Conservation (phyloP, 2,888 invertebrate genomes). For the Ornithoptera priamus region DNA sequence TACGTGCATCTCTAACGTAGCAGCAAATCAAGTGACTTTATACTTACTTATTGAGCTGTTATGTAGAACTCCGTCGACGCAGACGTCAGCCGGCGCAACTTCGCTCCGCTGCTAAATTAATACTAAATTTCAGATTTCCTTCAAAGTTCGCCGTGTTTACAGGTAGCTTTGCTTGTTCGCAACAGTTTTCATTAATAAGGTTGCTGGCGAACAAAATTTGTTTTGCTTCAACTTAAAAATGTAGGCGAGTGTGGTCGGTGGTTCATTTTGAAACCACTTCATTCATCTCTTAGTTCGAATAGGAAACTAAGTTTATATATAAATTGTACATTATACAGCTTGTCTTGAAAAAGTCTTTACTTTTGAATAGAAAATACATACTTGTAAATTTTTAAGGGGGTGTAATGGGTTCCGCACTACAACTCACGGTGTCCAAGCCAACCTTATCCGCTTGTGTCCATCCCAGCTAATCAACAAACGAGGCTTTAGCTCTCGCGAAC, state of each 20-base stretch:
- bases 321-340: background rate
- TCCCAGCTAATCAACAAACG: too few species aligned
- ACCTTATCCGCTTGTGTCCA: too few species aligned
- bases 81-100: slow-evolving; percentile 28
- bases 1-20: slow-evolving; percentile 29
- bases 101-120: slow-evolving; percentile 27
- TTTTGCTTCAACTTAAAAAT: slow-evolving; percentile 16
- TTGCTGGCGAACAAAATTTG: slow-evolving; percentile 14
- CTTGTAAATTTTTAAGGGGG: too few species aligned
- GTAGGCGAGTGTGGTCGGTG: slow-evolving; percentile 10
- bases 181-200: slow-evolving; percentile 27
- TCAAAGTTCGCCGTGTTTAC: slow-evolving; percentile 27
- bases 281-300: background rate
- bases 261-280: background rate
- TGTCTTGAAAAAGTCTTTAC: background rate
- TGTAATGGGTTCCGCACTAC: too few species aligned
- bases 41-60: slow-evolving; percentile 29
- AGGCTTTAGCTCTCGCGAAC: too few species aligned
- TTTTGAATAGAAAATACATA: too few species aligned
- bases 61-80: slow-evolving; percentile 26
- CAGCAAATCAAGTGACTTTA: slow-evolving; percentile 30
- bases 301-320: background rate
- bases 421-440: too few species aligned
- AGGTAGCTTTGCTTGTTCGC: slow-evolving; percentile 19
- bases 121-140: slow-evolving; percentile 31